phyloP scores from a whole-genome alignment of 2,888 invertebrate species.

The Metacarcinus magister region DNA sequence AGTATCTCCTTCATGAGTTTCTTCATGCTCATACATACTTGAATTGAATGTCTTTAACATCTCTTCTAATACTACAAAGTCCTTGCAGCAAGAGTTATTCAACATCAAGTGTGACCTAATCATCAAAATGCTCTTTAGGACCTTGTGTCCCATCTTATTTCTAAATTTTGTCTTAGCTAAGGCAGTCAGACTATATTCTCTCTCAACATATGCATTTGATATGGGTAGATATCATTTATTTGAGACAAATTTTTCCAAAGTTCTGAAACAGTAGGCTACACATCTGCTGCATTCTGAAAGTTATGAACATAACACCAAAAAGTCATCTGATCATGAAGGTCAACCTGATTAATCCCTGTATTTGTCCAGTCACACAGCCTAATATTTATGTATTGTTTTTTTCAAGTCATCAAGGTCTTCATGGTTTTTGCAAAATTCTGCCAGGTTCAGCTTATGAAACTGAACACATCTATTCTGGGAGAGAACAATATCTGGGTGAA shows the following conservation, averaged over 20 bases:
- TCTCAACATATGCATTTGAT: conserved; percentile 59
- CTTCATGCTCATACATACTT: background rate
- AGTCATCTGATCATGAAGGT: conserved; percentile 49
- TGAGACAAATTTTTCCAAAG: conserved; percentile 55
- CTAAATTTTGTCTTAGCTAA: conserved; percentile 57
- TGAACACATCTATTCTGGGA: conserved; percentile 31
- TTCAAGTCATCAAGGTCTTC: conserved; percentile 43
- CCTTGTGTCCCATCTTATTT: conserved; percentile 58
- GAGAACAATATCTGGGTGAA: conserved; percentile 37
- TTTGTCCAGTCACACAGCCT: conserved; percentile 63
- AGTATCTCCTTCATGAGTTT: conserved; percentile 51
- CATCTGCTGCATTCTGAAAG: conserved; percentile 49
- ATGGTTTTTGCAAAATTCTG: background rate
- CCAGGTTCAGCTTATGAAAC: conserved; percentile 45
- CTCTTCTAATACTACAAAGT: conserved; percentile 55
- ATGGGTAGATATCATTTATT: conserved; percentile 56
- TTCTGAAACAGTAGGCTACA: conserved; percentile 64
- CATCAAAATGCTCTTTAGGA: conserved; percentile 66
- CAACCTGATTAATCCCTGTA: conserved; percentile 55
- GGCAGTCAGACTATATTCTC: conserved; percentile 53
- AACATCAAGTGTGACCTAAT: conserved; percentile 62
- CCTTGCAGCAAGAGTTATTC: conserved; percentile 53
- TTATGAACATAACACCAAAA: conserved; percentile 61
- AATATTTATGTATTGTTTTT: conserved; percentile 40
- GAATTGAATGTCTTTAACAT: conserved; percentile 53